Percentiles rank a stretch among this genome's conserved stretches.
Conservation (phyloP, 2,113 vertebrate genomes). For the Syrmaticus mikado region DNA sequence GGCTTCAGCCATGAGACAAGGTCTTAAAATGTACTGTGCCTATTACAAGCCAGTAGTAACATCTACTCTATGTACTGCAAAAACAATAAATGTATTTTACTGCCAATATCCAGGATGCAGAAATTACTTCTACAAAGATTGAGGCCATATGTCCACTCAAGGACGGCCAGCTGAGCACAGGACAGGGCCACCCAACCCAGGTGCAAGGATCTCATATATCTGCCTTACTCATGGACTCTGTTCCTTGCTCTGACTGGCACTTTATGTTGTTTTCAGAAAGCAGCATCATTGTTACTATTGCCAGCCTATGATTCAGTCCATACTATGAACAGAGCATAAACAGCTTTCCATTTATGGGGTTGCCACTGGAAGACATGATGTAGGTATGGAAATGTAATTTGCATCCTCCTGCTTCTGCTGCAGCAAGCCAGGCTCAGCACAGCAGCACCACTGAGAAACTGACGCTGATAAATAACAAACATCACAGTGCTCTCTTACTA, state of each 20-base stretch:
- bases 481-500: neutral
- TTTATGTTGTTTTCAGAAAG: neutral
- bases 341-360: neutral
- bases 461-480: fast-evolving
- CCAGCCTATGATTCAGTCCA: neutral
- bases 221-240: neutral
- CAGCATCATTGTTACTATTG: fast-evolving
- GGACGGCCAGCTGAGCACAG: neutral
- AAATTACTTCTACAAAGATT: neutral
- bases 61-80: neutral
- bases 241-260: neutral
- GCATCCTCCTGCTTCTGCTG: fast-evolving
- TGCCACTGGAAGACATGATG: fast-evolving
- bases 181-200: neutral
- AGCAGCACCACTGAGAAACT: neutral
- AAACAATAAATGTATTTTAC: neutral
- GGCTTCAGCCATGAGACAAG: neutral
- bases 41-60: neutral
- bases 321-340: neutral
- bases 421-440: neutral
- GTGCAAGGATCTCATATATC: neutral
- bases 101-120: neutral
- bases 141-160: neutral
- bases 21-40: neutral
- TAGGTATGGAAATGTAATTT: neutral